Percentiles rank a stretch among this genome's conserved stretches.
phyloP scores from a whole-genome alignment of 2,888 invertebrate genomes.

The Alentia gelatinosa region DNA sequence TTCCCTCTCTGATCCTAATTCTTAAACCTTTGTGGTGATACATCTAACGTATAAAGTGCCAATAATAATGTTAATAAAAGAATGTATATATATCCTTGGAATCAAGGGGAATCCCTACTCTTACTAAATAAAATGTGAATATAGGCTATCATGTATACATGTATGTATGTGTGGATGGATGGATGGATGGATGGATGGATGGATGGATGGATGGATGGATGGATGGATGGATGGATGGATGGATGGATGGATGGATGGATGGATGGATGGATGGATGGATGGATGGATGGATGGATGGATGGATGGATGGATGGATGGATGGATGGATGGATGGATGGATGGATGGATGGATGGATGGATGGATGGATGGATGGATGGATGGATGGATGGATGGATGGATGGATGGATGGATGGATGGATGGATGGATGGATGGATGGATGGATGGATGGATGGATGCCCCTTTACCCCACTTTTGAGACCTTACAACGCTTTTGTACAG shows the following conservation, averaged over 20 bases:
- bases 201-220: conserved; percentile 15
- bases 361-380: conserved; percentile 15
- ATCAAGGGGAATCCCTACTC: no score
- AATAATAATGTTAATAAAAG: no score
- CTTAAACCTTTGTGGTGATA: no score
- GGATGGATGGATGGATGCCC: conserved; percentile 15
- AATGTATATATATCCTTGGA: no score
- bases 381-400: conserved; percentile 15
- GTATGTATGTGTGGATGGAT: not conserved
- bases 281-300: conserved; percentile 15
- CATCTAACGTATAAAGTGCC: no score
- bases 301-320: conserved; percentile 28
- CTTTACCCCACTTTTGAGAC: no score
- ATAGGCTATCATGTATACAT: no score
- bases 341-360: conserved; percentile 15
- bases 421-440: conserved; percentile 15
- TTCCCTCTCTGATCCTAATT: no score
- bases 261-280: conserved; percentile 15
- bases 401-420: conserved; percentile 15
- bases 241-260: conserved; percentile 15
- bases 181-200: conserved; percentile 15
- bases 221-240: conserved; percentile 15
- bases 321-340: conserved; percentile 15
- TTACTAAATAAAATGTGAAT: no score
- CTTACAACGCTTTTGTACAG: no score